Base-by-base conservation (phyloP, 2,113 vertebrate genomes). In the Chrysemys picta region DNA sequence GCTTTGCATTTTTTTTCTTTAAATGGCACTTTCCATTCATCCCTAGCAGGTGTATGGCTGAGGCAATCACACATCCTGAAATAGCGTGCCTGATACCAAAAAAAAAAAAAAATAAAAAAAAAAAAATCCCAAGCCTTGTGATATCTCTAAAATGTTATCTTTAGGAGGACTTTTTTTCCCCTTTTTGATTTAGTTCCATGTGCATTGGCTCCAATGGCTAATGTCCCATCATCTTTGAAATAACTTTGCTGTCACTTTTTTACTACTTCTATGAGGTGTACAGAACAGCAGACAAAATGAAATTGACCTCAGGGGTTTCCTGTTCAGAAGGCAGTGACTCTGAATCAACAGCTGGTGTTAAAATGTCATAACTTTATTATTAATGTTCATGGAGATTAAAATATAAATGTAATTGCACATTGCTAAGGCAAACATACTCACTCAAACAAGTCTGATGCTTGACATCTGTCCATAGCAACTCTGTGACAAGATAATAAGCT, bases 291-390 rank as follows among this genome's bases (percentile, higher is more conserved):
- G 54, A 49, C 72, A 59, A 91, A 82, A 95, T 80, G 87, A 95
- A 94, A 94, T 78, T 54, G 94, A 87, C 96, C 83, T 93, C 25
- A 29, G 84, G 84, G 53, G 42, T 95, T 90, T 90, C 87, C 69
- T 93, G 24, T 97, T 19, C 85, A 93, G 82, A 52, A 97, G 91
- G 69, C 90, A 87, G 2, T 17, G 49, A 84, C 85, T 91, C 96
- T 24, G 47, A 65, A 94, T 80, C 89, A 88, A 84, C 97, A 98
- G 95, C 96, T 95, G 89, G 89, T 91, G 85, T 89, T 82, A 87
- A 97, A 96, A 84, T 69, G 45, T 92, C 16, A 5, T 50, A 42
- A 84, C 42, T 94, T 94, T 84, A 89, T 78, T 81, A 84, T 85
- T 95, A 79, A 88, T 62, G 45, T 84, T 95, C 92, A 89, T 59